Evolutionary conservation across 2,888 invertebrate genomes (phyloP).

Genomic region (Ophion obscuratus): DNA sequence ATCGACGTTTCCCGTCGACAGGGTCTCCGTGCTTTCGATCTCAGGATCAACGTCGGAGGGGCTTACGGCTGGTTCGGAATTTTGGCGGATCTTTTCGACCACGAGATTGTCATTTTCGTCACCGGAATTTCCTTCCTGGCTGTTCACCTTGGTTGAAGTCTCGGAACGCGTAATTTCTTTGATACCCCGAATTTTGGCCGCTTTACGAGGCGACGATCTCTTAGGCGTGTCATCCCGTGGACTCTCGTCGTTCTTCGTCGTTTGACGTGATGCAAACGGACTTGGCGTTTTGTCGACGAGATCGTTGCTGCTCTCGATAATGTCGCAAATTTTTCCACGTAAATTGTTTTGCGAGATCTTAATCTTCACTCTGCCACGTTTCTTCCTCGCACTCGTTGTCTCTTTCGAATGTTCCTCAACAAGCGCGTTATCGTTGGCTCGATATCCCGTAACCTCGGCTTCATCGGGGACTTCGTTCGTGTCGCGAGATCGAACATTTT

Average conservation of each 20-base stretch:
- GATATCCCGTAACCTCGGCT: constrained; percentile 57
- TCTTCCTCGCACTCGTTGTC: constrained; percentile 47
- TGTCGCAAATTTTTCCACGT: constrained; percentile 70
- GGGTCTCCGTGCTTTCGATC: background rate
- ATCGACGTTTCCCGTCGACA: background rate
- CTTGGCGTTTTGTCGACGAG: constrained; percentile 76
- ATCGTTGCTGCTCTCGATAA: constrained; percentile 73
- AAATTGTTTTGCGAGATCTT: constrained; percentile 71
- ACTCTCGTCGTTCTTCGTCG: constrained; percentile 7
- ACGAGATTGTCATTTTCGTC: constrained; percentile 47
- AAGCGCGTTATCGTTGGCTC: constrained; percentile 1
- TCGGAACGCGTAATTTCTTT: constrained; percentile 1
- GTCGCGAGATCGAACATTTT: constrained; percentile 68
- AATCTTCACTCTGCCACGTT: constrained; percentile 75
- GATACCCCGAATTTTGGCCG: background rate
- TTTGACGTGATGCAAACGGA: constrained; percentile 64
- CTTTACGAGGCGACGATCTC: constrained; percentile 53
- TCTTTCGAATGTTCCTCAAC: constrained; percentile 11
- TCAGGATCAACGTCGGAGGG: background rate
- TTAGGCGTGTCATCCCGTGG: constrained; percentile 64
- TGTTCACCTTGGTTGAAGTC: background rate
- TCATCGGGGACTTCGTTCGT: constrained; percentile 24
- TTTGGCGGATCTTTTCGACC: constrained; percentile 9
- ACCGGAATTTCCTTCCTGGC: constrained; percentile 14
- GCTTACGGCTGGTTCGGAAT: background rate